phyloP scores from a whole-genome alignment of 2,113 vertebrate genomes.

The Melanerpes aurifrons region DNA sequence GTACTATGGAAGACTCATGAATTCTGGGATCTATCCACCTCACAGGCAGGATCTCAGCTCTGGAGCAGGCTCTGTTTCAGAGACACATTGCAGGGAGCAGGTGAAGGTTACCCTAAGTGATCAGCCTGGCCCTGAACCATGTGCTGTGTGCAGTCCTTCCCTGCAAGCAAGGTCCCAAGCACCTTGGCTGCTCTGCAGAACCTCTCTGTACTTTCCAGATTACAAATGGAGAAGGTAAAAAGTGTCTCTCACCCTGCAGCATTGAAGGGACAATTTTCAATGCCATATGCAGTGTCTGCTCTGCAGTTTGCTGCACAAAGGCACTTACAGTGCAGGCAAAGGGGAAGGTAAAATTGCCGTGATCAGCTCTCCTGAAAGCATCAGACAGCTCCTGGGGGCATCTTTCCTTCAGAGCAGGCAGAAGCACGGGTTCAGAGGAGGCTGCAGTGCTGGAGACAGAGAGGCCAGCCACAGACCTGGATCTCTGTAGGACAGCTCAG shows the following conservation, averaged over 20 bases:
- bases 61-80: neutral
- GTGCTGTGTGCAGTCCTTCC: neutral
- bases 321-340: neutral
- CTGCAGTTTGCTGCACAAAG: neutral
- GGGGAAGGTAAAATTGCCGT: neutral
- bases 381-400: slow-evolving; percentile 10
- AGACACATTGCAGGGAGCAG: neutral
- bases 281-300: neutral
- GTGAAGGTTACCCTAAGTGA: neutral
- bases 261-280: neutral
- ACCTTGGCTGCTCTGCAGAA: neutral
- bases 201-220: neutral
- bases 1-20: neutral
- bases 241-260: neutral
- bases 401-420: neutral
- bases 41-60: neutral
- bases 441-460: neutral
- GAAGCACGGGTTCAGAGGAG: slow-evolving; percentile 14
- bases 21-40: neutral
- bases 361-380: neutral
- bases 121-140: neutral
- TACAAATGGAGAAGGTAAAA: neutral
- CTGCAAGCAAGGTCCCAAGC: neutral
- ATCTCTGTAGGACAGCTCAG: neutral
- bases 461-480: neutral